Conservation (phyloP, 1,140 invertebrate genomes). For the Geopemphigus sp. region DNA sequence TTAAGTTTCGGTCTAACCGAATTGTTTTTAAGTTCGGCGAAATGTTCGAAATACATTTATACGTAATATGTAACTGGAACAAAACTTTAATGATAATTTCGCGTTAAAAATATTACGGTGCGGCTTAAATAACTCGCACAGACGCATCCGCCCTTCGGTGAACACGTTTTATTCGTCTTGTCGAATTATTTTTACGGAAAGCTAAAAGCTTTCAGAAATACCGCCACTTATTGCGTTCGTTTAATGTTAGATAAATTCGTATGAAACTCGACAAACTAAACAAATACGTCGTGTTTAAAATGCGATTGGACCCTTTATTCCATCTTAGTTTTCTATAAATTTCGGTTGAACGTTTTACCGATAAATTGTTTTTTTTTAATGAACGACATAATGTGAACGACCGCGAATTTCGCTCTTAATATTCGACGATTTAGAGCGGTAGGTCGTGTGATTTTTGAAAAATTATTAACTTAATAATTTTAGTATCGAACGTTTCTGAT, state of each 20-base stretch:
- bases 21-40: constrained; percentile 7
- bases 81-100: constrained; percentile 29
- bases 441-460: too few relatives aligned
- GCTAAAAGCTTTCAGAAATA: constrained; percentile 27
- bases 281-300: too few relatives aligned
- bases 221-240: background rate
- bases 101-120: constrained; percentile 8
- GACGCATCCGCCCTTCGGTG: background rate
- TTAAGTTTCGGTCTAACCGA: background rate
- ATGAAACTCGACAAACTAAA: too few relatives aligned
- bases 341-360: too few relatives aligned
- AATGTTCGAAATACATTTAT: constrained; percentile 27
- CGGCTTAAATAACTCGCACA: background rate
- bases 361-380: too few relatives aligned
- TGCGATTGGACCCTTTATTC: too few relatives aligned
- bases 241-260: background rate
- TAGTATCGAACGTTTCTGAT: too few relatives aligned
- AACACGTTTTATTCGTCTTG: background rate
- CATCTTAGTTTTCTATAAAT: too few relatives aligned
- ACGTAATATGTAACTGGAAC: background rate
- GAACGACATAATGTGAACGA: too few relatives aligned
- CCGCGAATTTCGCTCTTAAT: too few relatives aligned
- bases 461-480: too few relatives aligned
- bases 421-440: too few relatives aligned
- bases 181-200: background rate